Base-by-base conservation (phyloP, 92 coral and sea anemone genomes). In the Umimayanthus kanabou region DNA sequence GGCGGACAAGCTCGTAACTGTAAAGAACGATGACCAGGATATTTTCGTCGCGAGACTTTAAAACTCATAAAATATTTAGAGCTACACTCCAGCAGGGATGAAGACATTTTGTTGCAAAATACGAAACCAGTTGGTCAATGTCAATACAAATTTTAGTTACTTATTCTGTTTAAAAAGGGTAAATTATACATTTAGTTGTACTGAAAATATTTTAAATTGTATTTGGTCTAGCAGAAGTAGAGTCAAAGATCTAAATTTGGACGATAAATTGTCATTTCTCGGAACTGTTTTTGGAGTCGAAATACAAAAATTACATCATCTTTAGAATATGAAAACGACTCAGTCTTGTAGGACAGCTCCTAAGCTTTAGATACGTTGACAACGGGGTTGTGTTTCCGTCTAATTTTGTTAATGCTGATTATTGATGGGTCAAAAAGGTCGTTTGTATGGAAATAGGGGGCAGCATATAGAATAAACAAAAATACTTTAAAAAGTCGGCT, bases 71-170 rank as follows among this genome's bases (percentile, higher is more conserved):
- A 71, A 28, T 71, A 71, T 71, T 71, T 71, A 71, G 76, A 25
- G 15, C 4, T 28, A 25, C 39, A 71, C 39, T 71, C 40, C 40
- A 71, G 18, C 76, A 71, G 40, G 76, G 76, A 71, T 71, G 76
- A 71, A 71, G 76, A 71, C 76, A 71, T 71, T 71, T 71, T 71
- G 76, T 71, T 71, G 39, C 76, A 28, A 71, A 71, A 71, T 71
- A 71, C 18, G 40, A 71, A 71, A 71, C 76, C 76, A 14, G 76
- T 71, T 71, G 22, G 39, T 28, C 76, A 71, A 6, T 25, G 39
- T 28, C 76, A 71, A 25, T 71, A 28, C 76, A 71, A 71, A 71
- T 29, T 25, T 71, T 22, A 23, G 29, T 9, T 67, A 22, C 4
- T 22, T n/a, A 67, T 13, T 67, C 30, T 67, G 73, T 67, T 67